Percentiles rank a stretch among this genome's conserved stretches.
These are phyloP conservation scores for Amphiduros pacificus DNA, from an alignment of 2,888 invertebrate species.

Conservation along the genomic window DNA sequence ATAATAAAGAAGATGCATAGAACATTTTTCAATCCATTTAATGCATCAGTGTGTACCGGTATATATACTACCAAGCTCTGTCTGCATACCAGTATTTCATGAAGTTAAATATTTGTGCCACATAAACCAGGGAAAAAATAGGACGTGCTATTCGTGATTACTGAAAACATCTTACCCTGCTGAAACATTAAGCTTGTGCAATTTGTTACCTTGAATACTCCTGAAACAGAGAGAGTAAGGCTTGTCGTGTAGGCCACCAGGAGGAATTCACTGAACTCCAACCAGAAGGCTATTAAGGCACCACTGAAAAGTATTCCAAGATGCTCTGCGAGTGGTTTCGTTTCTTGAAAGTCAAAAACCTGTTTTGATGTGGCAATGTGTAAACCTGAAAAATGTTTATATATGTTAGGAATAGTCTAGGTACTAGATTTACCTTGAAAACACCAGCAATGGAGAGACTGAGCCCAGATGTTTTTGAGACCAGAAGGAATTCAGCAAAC, in stretches of 20 bases:
- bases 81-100: too few species aligned
- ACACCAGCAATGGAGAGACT: constrained; percentile 95
- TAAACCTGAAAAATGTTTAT: constrained; percentile 55
- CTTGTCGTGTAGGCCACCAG: constrained; percentile 93
- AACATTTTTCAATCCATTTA: too few species aligned
- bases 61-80: too few species aligned
- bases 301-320: constrained; percentile 58
- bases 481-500: constrained; percentile 88
- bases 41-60: too few species aligned
- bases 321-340: constrained; percentile 41
- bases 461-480: constrained; percentile 91
- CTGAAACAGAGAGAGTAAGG: constrained; percentile 91
- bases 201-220: constrained; percentile 87
- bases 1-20: too few species aligned
- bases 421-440: constrained; percentile 75
- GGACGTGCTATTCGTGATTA: too few species aligned
- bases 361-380: constrained; percentile 62
- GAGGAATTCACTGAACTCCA: constrained; percentile 85
- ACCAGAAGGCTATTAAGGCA: constrained; percentile 55
- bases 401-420: not conserved
- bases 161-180: too few species aligned
- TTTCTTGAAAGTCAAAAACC: constrained; percentile 62
- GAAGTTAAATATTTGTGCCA: too few species aligned
- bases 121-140: too few species aligned
- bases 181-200: too few species aligned